Conservation (phyloP, 2,888 invertebrate species). For the Drymonia ruficornis region DNA sequence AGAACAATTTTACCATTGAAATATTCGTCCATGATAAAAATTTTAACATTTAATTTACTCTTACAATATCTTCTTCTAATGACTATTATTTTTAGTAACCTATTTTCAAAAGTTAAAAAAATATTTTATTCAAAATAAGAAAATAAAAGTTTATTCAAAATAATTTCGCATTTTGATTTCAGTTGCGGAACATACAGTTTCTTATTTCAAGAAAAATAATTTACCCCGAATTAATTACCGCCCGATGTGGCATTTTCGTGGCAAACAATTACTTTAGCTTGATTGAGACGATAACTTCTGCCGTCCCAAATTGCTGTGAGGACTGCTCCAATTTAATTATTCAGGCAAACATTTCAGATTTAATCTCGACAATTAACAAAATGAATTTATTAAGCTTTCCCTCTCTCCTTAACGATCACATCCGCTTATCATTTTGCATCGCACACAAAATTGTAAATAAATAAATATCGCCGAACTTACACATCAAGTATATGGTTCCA, state of each 20-base stretch:
- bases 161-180: no score
- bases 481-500: no score
- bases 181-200: no score
- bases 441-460: not conserved
- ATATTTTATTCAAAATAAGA: no score
- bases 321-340: constrained; percentile 53
- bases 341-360: constrained; percentile 34
- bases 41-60: no score
- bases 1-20: no score
- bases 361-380: constrained; percentile 40
- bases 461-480: no score
- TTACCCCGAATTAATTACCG: constrained; percentile 44
- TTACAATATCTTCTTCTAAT: no score
- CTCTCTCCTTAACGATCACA: constrained; percentile 12
- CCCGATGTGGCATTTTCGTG: constrained; percentile 55
- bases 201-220: constrained; percentile 16
- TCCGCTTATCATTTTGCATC: not conserved
- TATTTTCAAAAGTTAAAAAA: no score
- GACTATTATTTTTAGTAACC: no score
- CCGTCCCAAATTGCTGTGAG: constrained; percentile 29
- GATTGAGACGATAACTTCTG: constrained; percentile 55
- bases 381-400: constrained; percentile 34
- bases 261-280: constrained; percentile 68
- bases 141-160: no score
- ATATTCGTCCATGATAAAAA: no score